Base-by-base conservation (phyloP, 37 sponge, comb jelly and placozoan species). In the Aplysina aerophoba region DNA sequence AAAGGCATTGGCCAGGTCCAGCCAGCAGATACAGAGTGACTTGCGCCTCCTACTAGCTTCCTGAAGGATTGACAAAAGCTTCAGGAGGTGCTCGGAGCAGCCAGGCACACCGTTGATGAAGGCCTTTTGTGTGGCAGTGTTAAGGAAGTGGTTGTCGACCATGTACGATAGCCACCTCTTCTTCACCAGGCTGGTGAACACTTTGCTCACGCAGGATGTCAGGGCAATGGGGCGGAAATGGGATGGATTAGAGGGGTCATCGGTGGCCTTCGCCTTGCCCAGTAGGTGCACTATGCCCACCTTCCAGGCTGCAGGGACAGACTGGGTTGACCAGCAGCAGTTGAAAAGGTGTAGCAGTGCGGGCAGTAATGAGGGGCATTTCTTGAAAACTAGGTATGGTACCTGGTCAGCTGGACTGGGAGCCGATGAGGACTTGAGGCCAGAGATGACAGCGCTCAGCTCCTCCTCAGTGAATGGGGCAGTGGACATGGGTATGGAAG, bases 271-370 rank as follows among this genome's bases (percentile, higher is more conserved):
- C n/a, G 19, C 27, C 69, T 68, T n/a, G 17, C 69, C 69, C 17
- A 68, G 27, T 16, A 68, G 30, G 69, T 68, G 69, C 30, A 75
- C 44, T 41, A 75, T 27, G 21, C 59, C 82, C 16, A 22, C 55
- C 37, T 81, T 81, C 82, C 82, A 81, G 11, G 56, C 59, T 35
- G 39, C 20, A 30, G 82, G 82, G 38, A 81, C 24, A 11, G 64
- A 15, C 25, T n/a, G 31, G 22, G 56, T 21, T 4, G 40, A 20
- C 82, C 64, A 81, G 61, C 81, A 81, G 81, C 30, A 30, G 38
- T 81, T 81, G 64, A 6, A 61, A 0, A 81, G 16, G 82, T 79
- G 31, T 0, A n/a, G 31, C 58, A 79, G 57, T 33, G 57, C 80
- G 24, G 37, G 37, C 38, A 35, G 11, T 12, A 61, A 40, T 15